Percentiles rank a stretch among this genome's conserved stretches.
phyloP scores from a whole-genome alignment of 2,113 vertebrate genomes.

The Anhinga anhinga region DNA sequence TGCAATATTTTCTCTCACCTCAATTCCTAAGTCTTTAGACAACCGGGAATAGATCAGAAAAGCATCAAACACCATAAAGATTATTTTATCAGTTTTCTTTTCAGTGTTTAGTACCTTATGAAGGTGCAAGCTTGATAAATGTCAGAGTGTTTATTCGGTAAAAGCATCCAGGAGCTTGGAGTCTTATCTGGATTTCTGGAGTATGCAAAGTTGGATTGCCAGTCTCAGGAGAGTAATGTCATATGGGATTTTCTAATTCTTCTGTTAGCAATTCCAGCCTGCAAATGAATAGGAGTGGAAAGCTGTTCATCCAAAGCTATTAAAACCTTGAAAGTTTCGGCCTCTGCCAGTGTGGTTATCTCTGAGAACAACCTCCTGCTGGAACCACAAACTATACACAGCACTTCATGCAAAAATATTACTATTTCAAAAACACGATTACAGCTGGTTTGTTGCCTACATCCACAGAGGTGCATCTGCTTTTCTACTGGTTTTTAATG shows the following conservation, averaged over 20 bases:
- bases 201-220: conserved; percentile 37
- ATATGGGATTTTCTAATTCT: not conserved
- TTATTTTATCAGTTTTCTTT: not conserved
- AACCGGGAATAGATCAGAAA: not conserved
- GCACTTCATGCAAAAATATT: not conserved
- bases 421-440: not conserved
- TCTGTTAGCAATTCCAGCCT: not conserved
- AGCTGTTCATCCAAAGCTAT: conserved; percentile 2
- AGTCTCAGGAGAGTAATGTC: conserved; percentile 6
- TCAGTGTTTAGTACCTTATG: not conserved
- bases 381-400: not conserved
- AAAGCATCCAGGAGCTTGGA: not conserved
- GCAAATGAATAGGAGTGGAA: not conserved
- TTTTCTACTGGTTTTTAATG: not conserved
- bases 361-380: not conserved
- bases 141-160: not conserved
- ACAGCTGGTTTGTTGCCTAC: not conserved
- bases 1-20: not conserved
- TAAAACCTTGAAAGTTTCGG: not conserved
- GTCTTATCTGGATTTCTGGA: conserved; percentile 13
- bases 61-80: not conserved
- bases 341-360: not conserved
- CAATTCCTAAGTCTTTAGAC: not conserved
- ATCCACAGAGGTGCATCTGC: not conserved
- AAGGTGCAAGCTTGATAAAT: not conserved